Conservation (phyloP, 2,888 invertebrate genomes). For the Hanleya hanleyi region DNA sequence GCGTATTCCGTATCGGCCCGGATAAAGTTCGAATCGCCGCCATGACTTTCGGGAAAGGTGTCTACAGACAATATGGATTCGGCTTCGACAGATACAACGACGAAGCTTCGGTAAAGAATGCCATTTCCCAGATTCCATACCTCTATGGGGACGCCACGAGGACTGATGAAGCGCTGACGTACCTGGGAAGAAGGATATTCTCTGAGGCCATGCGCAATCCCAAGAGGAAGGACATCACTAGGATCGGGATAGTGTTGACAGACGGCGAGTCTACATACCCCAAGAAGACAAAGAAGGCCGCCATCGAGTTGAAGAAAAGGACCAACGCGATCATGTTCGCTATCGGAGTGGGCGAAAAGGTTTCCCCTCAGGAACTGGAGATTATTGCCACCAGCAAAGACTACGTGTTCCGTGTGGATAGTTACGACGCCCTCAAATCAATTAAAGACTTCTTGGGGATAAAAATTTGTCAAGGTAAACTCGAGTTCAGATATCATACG, state of each 20-base stretch:
- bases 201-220: not conserved
- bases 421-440: conserved; percentile 52
- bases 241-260: conserved; percentile 38
- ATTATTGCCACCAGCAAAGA: conserved; percentile 60
- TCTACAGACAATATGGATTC: conserved; percentile 30
- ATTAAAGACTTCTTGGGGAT: conserved; percentile 47
- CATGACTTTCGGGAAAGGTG: conserved; percentile 29
- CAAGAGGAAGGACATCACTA: conserved; percentile 21
- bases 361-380: conserved; percentile 46
- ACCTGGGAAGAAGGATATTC: conserved; percentile 19
- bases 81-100: conserved; percentile 29
- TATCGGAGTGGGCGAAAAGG: conserved; percentile 55
- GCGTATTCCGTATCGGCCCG: not conserved
- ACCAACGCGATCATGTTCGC: conserved; percentile 44
- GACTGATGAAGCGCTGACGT: conserved; percentile 28
- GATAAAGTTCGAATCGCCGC: conserved; percentile 32
- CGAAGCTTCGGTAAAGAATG: conserved; percentile 14
- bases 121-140: conserved; percentile 17
- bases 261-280: conserved; percentile 31
- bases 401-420: conserved; percentile 59
- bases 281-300: conserved; percentile 25
- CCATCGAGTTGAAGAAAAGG: conserved; percentile 5
- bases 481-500: too few relatives aligned
- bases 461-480: conserved; percentile 8
- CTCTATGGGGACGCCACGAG: conserved; percentile 19